These are phyloP conservation scores for Lota lota DNA, from an alignment of 2,113 vertebrate genomes.

Conservation along the genomic window DNA sequence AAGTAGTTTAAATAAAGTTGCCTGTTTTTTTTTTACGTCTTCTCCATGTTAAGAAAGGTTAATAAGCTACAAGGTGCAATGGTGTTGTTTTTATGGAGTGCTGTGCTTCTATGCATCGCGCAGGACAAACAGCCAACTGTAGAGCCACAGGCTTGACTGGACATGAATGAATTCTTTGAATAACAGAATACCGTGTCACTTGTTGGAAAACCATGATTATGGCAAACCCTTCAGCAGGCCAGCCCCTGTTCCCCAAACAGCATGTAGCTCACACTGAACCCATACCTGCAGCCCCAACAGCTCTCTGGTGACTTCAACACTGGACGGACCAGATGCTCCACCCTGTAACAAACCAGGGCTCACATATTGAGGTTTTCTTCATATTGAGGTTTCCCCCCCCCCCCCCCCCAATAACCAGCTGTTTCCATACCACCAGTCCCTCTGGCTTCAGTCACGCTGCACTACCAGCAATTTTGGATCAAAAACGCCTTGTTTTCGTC, in stretches of 20 bases:
- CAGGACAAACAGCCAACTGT: not conserved
- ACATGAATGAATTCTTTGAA: conserved; percentile 5
- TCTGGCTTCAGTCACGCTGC: conserved; percentile 25
- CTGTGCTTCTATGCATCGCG: not conserved
- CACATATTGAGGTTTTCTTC: conserved; percentile 37
- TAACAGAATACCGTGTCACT: conserved; percentile 16
- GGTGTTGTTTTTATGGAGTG: not conserved
- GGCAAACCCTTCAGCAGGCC: not conserved
- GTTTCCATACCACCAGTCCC: conserved; percentile 16
- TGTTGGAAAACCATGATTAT: conserved; percentile 9
- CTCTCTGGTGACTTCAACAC: conserved; percentile 4
- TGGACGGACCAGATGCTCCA: not conserved
- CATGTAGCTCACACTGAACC: not conserved
- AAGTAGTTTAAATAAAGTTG: no score
- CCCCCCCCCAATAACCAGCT: conserved; percentile 35
- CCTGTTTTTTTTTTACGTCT: no score
- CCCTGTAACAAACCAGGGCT: conserved; percentile 43
- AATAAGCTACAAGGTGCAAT: not conserved
- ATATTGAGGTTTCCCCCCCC: no score
- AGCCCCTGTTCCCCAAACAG: not conserved
- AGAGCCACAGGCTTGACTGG: conserved; percentile 19
- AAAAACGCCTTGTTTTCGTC: conserved; percentile 37
- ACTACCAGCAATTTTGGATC: conserved; percentile 10
- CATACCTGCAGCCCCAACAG: conserved; percentile 27
- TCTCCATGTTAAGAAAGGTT: no score